These are phyloP conservation scores for Drosophila athabasca DNA, from an alignment of 1,140 invertebrate genomes.

Conservation along the genomic window DNA sequence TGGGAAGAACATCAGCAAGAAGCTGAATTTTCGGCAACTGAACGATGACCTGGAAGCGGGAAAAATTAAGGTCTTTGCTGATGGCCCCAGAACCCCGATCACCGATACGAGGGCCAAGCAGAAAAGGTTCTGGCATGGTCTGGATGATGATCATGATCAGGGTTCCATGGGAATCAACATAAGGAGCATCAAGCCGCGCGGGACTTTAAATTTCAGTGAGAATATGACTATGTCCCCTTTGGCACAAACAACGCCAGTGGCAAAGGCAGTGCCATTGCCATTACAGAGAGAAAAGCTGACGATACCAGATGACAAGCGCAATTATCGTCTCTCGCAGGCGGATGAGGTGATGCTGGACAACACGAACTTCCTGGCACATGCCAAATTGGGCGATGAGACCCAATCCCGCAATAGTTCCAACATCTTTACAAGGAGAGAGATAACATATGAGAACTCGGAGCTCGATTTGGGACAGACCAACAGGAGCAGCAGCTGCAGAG, in stretches of 20 bases:
- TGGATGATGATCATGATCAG: slow-evolving; percentile 8
- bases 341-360: slow-evolving; percentile 68
- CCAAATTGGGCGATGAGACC: slow-evolving; percentile 64
- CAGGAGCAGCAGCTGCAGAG: background rate
- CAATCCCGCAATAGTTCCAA: slow-evolving; percentile 61
- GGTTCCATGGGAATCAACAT: background rate
- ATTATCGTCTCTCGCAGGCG: slow-evolving; percentile 63
- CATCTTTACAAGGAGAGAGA: slow-evolving; percentile 50
- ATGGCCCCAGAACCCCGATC: slow-evolving; percentile 59
- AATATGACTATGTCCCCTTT: slow-evolving; percentile 49
- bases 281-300: background rate
- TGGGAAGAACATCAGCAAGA: slow-evolving; percentile 42
- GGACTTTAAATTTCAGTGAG: slow-evolving; percentile 58
- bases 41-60: slow-evolving; percentile 61
- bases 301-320: slow-evolving; percentile 14
- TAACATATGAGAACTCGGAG: slow-evolving; percentile 40
- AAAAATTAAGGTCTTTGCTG: slow-evolving; percentile 52
- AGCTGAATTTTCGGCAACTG: slow-evolving; percentile 56
- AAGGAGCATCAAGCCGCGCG: slow-evolving; percentile 33
- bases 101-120: slow-evolving; percentile 43
- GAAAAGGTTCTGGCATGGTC: slow-evolving; percentile 18
- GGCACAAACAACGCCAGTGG: background rate
- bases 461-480: slow-evolving; percentile 38
- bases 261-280: background rate
- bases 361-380: slow-evolving; percentile 66